Conservation (phyloP, 2,797 vertebrate genomes). For the Trachops cirrhosus region DNA sequence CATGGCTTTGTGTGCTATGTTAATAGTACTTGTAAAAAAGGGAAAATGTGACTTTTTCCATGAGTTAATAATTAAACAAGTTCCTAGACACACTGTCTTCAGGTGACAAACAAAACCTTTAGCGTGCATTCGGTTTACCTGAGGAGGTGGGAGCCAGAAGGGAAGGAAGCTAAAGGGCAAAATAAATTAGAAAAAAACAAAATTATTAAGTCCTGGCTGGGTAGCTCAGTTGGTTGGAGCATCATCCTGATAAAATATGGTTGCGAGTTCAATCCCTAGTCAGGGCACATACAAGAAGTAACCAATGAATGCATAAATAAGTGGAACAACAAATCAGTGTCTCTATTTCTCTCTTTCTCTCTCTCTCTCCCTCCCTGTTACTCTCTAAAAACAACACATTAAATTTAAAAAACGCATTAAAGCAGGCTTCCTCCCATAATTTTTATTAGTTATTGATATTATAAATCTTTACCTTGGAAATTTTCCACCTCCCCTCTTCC, state of each 20-base stretch:
- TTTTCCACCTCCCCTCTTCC: neutral
- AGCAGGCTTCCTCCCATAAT: neutral
- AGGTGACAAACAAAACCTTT: neutral
- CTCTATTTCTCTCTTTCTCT: neutral
- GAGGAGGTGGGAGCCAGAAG: neutral
- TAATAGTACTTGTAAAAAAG: neutral
- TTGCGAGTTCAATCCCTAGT: neutral
- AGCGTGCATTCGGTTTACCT: neutral
- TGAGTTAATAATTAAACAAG: conserved; percentile 54
- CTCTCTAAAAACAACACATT: neutral
- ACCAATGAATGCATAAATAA: neutral
- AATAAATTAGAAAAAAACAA: neutral
- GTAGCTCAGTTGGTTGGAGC: neutral
- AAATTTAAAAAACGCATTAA: neutral
- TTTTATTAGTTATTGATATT: neutral
- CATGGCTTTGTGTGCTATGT: neutral
- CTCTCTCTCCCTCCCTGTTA: neutral
- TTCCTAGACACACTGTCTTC: conserved; percentile 19
- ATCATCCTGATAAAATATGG: neutral
- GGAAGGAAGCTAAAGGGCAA: neutral
- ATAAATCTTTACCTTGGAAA: neutral
- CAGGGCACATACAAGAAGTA: neutral
- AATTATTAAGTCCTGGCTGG: neutral
- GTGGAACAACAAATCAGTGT: neutral
- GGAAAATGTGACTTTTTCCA: conserved; percentile 50